phyloP scores from a whole-genome alignment of 2,888 invertebrate genomes.

The Tanypteryx hageni region DNA sequence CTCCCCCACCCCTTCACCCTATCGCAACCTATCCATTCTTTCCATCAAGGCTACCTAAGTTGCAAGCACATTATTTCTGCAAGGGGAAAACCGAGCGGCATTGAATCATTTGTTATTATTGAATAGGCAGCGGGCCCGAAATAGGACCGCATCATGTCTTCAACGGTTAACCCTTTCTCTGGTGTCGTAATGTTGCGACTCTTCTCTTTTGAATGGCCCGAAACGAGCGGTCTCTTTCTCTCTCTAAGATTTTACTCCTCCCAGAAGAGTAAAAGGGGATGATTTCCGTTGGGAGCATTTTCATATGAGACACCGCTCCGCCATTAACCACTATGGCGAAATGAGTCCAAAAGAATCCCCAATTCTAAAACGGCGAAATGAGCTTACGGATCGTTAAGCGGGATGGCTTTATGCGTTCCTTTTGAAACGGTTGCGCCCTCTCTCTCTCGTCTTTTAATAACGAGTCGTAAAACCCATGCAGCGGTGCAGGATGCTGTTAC shows the following conservation, averaged over 20 bases:
- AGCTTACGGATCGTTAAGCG: slow-evolving; percentile 54
- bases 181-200: not conserved
- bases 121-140: not conserved
- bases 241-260: slow-evolving; percentile 4
- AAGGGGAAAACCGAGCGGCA: no score
- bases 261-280: not conserved
- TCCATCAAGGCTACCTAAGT: no score
- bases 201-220: not conserved
- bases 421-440: not conserved
- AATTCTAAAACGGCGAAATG: slow-evolving; percentile 44
- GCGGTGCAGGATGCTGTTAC: not conserved
- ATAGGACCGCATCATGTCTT: not conserved
- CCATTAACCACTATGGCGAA: slow-evolving; percentile 26
- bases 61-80: no score
- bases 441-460: slow-evolving; percentile 29
- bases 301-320: slow-evolving; percentile 48
- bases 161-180: not conserved
- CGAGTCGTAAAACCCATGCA: slow-evolving; percentile 43
- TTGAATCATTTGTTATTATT: not conserved
- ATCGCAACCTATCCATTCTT: no score
- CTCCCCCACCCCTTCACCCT: no score
- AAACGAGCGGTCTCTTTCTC: not conserved
- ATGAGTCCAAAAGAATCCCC: slow-evolving; percentile 47
- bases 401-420: slow-evolving; percentile 48
- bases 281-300: slow-evolving; percentile 50